Percentiles rank a stretch among this genome's conserved stretches.
phyloP scores from a whole-genome alignment of 2,888 invertebrate genomes.

The Cylloceria caligata region DNA sequence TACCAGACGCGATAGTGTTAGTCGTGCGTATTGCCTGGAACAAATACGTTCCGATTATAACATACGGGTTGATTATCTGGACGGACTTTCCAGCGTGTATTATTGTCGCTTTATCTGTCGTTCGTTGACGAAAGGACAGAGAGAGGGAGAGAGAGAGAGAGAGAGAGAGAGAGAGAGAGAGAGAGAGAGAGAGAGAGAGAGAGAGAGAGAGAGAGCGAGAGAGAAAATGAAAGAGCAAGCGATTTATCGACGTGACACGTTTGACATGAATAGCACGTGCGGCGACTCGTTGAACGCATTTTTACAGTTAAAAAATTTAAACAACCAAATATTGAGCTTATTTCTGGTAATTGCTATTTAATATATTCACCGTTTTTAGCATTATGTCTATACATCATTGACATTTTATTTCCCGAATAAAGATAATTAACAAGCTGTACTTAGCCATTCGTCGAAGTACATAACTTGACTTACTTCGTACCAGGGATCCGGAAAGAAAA shows the following conservation, averaged over 20 bases:
- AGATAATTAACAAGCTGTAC: not conserved
- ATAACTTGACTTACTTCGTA: not conserved
- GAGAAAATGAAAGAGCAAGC: conserved; percentile 29
- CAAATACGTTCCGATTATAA: conserved; percentile 83
- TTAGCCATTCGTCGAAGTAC: not conserved
- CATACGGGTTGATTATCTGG: conserved; percentile 84
- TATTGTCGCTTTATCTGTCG: conserved; percentile 72
- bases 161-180: too few relatives aligned
- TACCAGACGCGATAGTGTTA: conserved; percentile 76
- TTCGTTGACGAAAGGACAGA: conserved; percentile 56
- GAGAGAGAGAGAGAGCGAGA: conserved; percentile 22
- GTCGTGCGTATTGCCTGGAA: conserved; percentile 79
- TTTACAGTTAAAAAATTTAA: not conserved
- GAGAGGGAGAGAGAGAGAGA: conserved; percentile 9
- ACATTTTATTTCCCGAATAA: conserved; percentile 12
- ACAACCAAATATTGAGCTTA: not conserved
- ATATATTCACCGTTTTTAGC: conserved; percentile 6
- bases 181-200: conserved; percentile 46
- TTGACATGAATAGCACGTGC: conserved; percentile 34
- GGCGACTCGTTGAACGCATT: conserved; percentile 27
- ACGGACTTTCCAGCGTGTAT: conserved; percentile 82
- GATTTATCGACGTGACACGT: conserved; percentile 61
- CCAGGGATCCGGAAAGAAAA: too few relatives aligned
- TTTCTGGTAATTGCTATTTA: conserved; percentile 5
- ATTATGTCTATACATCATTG: not conserved